A percentile compares a stretch with the other conserved stretches of the same genome.
These are phyloP conservation scores for Alca torda DNA, from an alignment of 2,797 vertebrate species.

Conservation along the genomic window DNA sequence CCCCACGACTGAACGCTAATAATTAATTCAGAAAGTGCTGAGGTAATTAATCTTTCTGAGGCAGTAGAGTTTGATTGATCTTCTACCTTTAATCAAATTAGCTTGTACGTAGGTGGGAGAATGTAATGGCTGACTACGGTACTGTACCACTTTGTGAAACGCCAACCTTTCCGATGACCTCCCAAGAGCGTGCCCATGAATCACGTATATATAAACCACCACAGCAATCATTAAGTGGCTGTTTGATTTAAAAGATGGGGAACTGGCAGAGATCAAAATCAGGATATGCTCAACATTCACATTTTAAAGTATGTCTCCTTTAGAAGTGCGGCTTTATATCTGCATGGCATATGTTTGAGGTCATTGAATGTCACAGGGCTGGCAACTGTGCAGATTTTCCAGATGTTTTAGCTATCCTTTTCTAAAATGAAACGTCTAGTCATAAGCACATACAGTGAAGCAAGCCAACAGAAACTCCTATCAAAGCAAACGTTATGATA, in stretches of 20 bases:
- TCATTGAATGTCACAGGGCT: neutral
- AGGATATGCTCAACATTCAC: neutral
- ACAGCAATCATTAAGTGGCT: neutral
- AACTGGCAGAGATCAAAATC: neutral
- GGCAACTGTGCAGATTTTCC: neutral
- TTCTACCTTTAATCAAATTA: constrained; percentile 76
- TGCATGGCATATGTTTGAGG: neutral
- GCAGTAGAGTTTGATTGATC: constrained; percentile 72
- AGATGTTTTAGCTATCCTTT: neutral
- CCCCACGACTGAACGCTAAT: constrained; percentile 52
- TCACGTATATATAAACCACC: neutral
- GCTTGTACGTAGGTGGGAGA: constrained; percentile 36
- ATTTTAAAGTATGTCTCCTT: neutral
- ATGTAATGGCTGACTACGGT: constrained; percentile 47
- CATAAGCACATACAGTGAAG: neutral
- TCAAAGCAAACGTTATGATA: neutral
- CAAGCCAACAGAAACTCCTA: neutral
- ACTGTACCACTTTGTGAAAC: constrained; percentile 4
- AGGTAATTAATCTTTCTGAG: constrained; percentile 76
- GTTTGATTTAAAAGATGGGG: constrained; percentile 21
- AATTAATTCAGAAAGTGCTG: constrained; percentile 73
- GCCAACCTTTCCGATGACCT: constrained; percentile 39
- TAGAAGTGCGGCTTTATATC: neutral
- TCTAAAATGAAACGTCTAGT: neutral
- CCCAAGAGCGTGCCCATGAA: neutral